Base-by-base conservation (phyloP, 2,113 vertebrate species). In the Circaetus cinerascens region DNA sequence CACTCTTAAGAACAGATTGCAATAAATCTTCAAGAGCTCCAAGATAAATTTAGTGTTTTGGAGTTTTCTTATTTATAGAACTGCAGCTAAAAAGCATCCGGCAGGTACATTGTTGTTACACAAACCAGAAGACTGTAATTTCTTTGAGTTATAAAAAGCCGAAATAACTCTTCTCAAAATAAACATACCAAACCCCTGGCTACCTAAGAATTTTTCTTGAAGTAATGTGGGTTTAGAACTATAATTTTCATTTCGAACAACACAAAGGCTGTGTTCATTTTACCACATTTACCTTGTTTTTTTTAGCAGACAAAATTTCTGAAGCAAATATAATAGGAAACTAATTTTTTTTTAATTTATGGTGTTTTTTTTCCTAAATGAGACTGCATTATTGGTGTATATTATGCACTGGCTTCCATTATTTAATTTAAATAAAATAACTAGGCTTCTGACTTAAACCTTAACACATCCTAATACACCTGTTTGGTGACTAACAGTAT, bases 81-180 rank as follows among this genome's bases (percentile, higher is more conserved):
- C 56, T 77, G 43, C 77, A 92, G 55, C 59, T 86, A 45, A 83
- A 79, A 96, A 80, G 51, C 57, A 93, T 80, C 56, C 25, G 9
- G 43, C 90, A 97, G 90, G 95, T 97, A 95, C 27, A 1, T 34
- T 82, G 53, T 96, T 92, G 78, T 92, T 90, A 92, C 26, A 60
- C 90, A 89, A 95, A 95, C 55, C n/a, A 51, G 15, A 77, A 60
- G 53, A 34, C 55, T 63, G 15, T 62, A 67, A 81, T 91, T 84
- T 83, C 72, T 91, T 84, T 63, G 48, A 64, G 53, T 55, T 93
- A 67, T 36, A 72, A 91, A 94, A 94, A 41, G 4, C 16, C 21
- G 30, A 12, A 95, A 64, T 75, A 85, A 75, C 38, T 82, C 48
- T 90, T 90, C 72, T 92, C 29, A 69, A 84, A 90, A 45, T 67